Evolutionary conservation across 2,113 vertebrate species (phyloP), one percentile per base, ranked within the genome.

Genomic region (Eolophus roseicapilla): DNA sequence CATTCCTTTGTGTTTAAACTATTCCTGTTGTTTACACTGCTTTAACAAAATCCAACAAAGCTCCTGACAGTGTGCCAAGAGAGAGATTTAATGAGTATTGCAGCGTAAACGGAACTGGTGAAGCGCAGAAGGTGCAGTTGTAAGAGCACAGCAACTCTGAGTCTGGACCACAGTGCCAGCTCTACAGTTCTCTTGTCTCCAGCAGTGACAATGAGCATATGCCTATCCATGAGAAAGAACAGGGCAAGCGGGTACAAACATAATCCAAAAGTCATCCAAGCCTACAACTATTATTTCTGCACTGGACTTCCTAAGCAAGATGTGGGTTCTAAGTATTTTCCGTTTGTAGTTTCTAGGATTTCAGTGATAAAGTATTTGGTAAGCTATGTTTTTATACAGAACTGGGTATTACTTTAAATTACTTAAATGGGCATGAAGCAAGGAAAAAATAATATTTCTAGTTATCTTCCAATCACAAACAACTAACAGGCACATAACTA

Each of bases 71-170:
- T 0, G 10, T 88, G 95, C 95, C 95, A 86, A 92, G 77, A 91
- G 86, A 35, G 90, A 91, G 94, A 43, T 84, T 95, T 89, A 95
- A 89, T 75, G 88, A 73, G 92, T 79, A 94, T 92, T 92, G 80
- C 91, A 88, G 82, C 62, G 67, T 84, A 92, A 92, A 93, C 64
- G 64, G 91, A 91, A 86, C 83, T 78, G 88, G 76, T 35, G 88
- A 47, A 93, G 85, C 86, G 20, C 71, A 90, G 96, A 91, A 96
- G 96, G 95, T 80, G 90, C 78, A 68, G 90, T 88, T 15, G 11
- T 59, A 90, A 81, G 88, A 88, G 91, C 91, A 20, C 43, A 78
- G 91, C 64, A 77, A 7, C 86, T 78, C 83, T 0, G 50, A 90
- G 88, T 90, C 79, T 82, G 95, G 67, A 49, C 4, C 82, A 17